Conservation (phyloP, 2,888 invertebrate genomes). For the Coelopa pilipes region DNA sequence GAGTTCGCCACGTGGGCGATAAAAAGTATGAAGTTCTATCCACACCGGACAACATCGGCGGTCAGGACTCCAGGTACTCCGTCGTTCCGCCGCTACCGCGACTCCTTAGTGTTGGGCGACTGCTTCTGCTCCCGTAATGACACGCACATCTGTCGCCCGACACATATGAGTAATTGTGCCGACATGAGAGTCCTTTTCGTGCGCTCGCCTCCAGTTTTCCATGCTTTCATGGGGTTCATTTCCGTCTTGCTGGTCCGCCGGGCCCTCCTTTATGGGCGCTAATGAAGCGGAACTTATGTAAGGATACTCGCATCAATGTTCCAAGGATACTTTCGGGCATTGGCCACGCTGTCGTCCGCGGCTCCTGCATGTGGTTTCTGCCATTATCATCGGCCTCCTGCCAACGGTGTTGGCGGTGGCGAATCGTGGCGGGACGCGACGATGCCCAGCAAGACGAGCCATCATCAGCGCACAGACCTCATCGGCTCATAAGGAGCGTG, state of each 20-base stretch:
- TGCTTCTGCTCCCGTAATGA: not conserved
- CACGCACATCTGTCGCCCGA: constrained; percentile 22
- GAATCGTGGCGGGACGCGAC: no score
- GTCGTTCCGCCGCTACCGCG: no score
- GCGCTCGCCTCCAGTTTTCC: not conserved
- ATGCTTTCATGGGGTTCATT: not conserved
- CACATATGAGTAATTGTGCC: constrained; percentile 25
- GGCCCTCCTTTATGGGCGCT: constrained; percentile 10
- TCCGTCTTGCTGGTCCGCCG: not conserved
- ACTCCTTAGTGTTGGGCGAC: not conserved
- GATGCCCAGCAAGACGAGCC: no score
- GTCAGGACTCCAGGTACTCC: not conserved
- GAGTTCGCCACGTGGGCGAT: not conserved
- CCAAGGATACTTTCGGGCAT: constrained; percentile 1
- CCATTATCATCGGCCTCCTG: no score
- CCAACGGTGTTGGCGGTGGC: no score
- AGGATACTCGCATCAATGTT: constrained; percentile 16
- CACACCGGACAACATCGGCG: not conserved
- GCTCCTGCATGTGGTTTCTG: no score
- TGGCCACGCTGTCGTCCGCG: not conserved
- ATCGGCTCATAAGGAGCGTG: constrained; percentile 23
- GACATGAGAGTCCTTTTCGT: constrained; percentile 10
- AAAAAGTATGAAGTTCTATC: not conserved
- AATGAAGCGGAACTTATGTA: constrained; percentile 34
- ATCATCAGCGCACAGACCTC: not conserved